Percentiles rank a stretch among this genome's conserved stretches.
Evolutionary conservation across 2,113 vertebrate species (phyloP).

Genomic region (Nicator chloris): DNA sequence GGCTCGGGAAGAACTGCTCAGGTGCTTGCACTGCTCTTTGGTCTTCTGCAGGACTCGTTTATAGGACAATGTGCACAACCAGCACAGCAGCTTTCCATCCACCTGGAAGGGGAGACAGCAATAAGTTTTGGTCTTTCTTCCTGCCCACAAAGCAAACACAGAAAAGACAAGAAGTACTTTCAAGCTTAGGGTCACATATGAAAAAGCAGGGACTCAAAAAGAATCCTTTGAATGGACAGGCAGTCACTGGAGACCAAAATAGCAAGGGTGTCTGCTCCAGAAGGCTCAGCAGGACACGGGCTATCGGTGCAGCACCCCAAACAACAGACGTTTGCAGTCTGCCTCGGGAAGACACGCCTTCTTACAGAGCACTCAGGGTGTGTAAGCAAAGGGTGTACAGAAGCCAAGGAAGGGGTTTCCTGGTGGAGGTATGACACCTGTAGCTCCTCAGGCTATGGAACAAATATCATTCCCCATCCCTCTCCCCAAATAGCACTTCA

Average conservation of each 20-base stretch:
- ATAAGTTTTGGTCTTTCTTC: not conserved
- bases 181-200: not conserved
- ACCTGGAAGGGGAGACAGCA: constrained; percentile 51
- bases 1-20: constrained; percentile 71
- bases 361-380: not conserved
- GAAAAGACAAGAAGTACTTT: not conserved
- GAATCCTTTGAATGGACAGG: not conserved
- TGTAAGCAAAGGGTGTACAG: not conserved
- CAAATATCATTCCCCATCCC: not conserved
- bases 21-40: constrained; percentile 78
- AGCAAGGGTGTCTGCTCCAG: not conserved
- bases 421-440: not conserved
- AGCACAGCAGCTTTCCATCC: constrained; percentile 79
- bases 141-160: not conserved
- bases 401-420: not conserved
- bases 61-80: constrained; percentile 77
- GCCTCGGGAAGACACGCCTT: not conserved
- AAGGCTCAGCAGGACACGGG: not conserved
- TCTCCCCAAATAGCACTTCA: not conserved
- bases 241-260: not conserved
- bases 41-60: constrained; percentile 80
- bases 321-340: rapidly evolving
- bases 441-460: not conserved
- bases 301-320: not conserved
- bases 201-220: not conserved